phyloP scores from a whole-genome alignment of 1,140 invertebrate genomes.

The Nasonia vitripennis region DNA sequence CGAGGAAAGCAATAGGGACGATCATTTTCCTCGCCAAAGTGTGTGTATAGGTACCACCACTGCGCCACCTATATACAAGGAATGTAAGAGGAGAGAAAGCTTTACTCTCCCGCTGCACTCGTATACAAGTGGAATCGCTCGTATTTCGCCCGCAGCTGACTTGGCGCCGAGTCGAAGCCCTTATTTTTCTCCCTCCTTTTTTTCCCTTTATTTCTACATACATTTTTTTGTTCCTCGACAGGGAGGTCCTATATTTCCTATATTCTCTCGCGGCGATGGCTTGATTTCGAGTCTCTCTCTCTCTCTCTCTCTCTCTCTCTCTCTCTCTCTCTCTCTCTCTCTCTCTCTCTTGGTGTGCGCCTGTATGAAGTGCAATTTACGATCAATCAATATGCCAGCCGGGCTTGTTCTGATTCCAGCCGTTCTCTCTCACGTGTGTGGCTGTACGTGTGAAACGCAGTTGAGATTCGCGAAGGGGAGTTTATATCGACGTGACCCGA shows the following conservation, averaged over 20 bases:
- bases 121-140: constrained; percentile 2
- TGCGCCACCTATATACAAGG: not conserved
- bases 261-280: too few species aligned
- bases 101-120: not conserved
- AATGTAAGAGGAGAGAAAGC: constrained; percentile 3
- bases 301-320: too few species aligned
- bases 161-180: not conserved
- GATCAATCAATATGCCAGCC: not conserved
- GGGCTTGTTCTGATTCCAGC: not conserved
- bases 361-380: not conserved
- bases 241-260: too few species aligned
- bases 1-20: not conserved
- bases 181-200: not conserved
- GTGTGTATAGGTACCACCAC: not conserved
- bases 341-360: too few species aligned
- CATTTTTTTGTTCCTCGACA: not conserved
- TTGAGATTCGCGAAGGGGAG: not conserved
- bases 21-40: not conserved
- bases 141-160: not conserved
- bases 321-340: too few species aligned
- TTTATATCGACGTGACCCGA: not conserved
- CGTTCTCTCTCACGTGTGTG: too few species aligned
- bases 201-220: not conserved
- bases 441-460: not conserved
- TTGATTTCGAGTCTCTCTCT: too few species aligned